Base-by-base conservation (phyloP, 2,888 invertebrate genomes). In the Margaritifera margaritifera region DNA sequence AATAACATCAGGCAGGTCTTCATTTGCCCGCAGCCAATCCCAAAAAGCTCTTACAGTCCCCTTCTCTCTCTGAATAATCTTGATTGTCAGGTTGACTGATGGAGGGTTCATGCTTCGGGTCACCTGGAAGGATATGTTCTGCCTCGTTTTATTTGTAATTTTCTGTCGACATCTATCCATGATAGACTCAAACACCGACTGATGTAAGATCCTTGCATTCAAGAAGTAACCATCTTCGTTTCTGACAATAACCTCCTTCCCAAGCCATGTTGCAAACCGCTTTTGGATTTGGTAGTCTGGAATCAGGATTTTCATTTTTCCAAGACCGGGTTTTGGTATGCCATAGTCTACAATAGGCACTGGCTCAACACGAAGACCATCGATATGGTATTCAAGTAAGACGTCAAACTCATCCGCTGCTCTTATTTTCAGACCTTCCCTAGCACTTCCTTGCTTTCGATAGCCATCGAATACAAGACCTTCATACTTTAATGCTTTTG, bases 361-460 rank as follows among this genome's bases (percentile, higher is more conserved):
- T 18, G 22, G 55, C 8, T 27, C 56, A 11, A 67, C 22, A 6
- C 60, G 15, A 15, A 78, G 55, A 5, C 73, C 72, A 52, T 71
- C 62, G 51, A 76, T 62, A 20, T 63, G 67, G 57, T 71, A 78
- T 51, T 71, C 68, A 18, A 78, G 62, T 27, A 71, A 42, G 11
- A 64, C 65, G 64, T 78, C 78, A 64, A 75, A 78, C 58, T 78
- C 78, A 54, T 78, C 70, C 2, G 78, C 69, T n/a, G 56, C 42
- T 6, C 68, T 52, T 42, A 76, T 69, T 62, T 78, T 78, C 20
- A 78, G 66, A 51, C 78, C 78, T 24, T 78, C 74, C 22, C 78
- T 55, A 24, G 76, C 56, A 56, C 78, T 76, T 19, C 75, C 78
- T 57, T 78, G 76, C 2, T 68, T 70, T 3, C 74, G 62, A 42